phyloP scores from a whole-genome alignment of 2,113 vertebrate genomes.

The Columba livia region DNA sequence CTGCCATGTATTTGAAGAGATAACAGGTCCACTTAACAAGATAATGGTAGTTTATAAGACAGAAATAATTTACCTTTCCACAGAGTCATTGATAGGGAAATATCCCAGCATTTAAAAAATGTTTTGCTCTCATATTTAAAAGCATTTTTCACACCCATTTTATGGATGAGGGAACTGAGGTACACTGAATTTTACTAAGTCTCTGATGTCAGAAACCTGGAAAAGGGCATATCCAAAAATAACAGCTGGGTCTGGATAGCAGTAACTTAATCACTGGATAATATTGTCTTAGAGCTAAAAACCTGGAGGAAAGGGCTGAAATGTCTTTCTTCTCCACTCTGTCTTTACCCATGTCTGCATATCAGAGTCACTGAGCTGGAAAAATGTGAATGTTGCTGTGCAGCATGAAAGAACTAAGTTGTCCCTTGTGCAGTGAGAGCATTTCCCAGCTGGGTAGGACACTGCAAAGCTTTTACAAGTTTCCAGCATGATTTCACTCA shows the following conservation, averaged over 20 bases:
- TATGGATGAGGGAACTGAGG: not conserved
- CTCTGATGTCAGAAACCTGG: not conserved
- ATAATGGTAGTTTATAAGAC: not conserved
- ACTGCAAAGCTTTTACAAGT: slow-evolving; percentile 19
- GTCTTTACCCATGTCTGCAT: slow-evolving; percentile 13
- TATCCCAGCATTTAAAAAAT: not conserved
- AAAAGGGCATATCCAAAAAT: slow-evolving; percentile 9
- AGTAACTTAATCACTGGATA: not conserved
- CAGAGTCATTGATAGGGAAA: not conserved
- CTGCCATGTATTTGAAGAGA: not conserved
- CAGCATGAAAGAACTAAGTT: slow-evolving; percentile 3
- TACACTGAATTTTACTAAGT: not conserved
- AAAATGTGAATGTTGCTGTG: slow-evolving; percentile 23
- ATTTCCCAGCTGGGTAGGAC: slow-evolving; percentile 22
- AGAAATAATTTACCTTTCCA: not conserved
- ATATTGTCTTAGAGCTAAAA: slow-evolving; percentile 14
- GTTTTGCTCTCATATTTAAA: not conserved
- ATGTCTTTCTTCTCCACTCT: not conserved
- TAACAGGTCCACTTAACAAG: not conserved
- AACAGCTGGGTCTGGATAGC: not conserved
- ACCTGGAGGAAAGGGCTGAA: slow-evolving; percentile 7
- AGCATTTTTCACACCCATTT: not conserved
- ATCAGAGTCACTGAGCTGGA: slow-evolving; percentile 14
- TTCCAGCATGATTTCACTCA: not conserved
- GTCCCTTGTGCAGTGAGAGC: not conserved